phyloP scores from a whole-genome alignment of 2,888 invertebrate species.

The Auanema freiburgensis region DNA sequence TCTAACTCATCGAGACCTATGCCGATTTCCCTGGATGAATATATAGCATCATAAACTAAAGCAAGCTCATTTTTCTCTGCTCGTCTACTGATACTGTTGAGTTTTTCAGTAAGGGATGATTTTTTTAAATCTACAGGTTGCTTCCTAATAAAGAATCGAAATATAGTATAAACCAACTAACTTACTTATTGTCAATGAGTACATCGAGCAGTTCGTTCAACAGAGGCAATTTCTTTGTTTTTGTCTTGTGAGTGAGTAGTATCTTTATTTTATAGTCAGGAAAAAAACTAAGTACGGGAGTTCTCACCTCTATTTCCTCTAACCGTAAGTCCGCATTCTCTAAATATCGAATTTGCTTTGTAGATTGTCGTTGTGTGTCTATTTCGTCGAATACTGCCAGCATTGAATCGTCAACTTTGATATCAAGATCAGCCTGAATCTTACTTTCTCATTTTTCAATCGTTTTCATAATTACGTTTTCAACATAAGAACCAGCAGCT shows the following conservation, averaged over 20 bases:
- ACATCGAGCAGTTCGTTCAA: too few species aligned
- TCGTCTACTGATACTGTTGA: neutral
- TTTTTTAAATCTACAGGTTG: too few species aligned
- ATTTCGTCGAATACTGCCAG: slow-evolving; percentile 29
- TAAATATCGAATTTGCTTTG: slow-evolving; percentile 55
- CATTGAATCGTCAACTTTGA: slow-evolving; percentile 34
- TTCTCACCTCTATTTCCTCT: slow-evolving; percentile 36
- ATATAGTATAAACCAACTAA: too few species aligned
- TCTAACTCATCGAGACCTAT: neutral
- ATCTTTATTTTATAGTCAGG: too few species aligned
- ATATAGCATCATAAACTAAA: neutral
- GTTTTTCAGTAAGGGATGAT: neutral
- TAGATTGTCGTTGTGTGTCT: slow-evolving; percentile 17
- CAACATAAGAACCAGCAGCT: slow-evolving; percentile 9
- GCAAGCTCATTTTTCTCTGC: neutral
- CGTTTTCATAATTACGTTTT: neutral
- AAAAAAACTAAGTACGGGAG: too few species aligned
- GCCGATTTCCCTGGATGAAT: neutral
- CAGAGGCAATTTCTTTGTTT: too few species aligned
- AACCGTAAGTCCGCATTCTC: slow-evolving; percentile 54
- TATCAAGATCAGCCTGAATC: slow-evolving; percentile 27
- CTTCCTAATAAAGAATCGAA: too few species aligned
- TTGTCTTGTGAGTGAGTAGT: too few species aligned
- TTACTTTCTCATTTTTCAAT: neutral
- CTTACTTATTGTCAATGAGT: slow-evolving; percentile 13